Evolutionary conservation across 2,113 vertebrate species (phyloP).

Genomic region (Tricholaema leucomelas): DNA sequence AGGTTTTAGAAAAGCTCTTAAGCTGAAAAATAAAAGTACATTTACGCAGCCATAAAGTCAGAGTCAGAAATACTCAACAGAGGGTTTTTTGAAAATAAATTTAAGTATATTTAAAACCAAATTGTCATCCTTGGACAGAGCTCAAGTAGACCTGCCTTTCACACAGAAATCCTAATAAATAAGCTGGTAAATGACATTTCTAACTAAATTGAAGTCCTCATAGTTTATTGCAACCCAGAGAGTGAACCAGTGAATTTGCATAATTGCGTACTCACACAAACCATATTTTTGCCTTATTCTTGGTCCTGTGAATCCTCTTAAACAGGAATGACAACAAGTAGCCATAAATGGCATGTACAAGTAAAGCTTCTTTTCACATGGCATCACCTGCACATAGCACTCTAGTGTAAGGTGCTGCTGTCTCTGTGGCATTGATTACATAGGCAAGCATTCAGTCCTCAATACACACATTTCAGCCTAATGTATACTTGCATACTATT

Average conservation of each 20-base stretch:
- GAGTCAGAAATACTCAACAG: background rate
- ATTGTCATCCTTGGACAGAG: background rate
- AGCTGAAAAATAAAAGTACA: background rate
- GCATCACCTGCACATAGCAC: background rate
- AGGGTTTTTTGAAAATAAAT: no score
- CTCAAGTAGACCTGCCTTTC: background rate
- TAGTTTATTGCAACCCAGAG: background rate
- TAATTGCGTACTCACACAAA: background rate
- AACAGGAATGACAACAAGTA: background rate
- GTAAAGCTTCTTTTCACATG: background rate
- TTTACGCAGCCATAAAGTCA: background rate
- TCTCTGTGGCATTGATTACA: background rate
- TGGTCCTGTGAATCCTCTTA: background rate
- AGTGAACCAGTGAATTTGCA: background rate
- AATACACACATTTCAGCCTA: background rate
- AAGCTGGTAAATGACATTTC: background rate
- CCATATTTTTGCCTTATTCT: background rate
- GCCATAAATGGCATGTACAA: background rate
- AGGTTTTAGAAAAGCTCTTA: background rate
- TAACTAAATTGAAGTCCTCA: background rate
- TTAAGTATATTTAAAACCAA: background rate
- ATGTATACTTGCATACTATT: background rate
- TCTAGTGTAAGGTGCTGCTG: background rate
- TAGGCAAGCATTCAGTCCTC: background rate
- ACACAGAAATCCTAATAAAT: background rate